Base-by-base conservation (phyloP, 2,888 invertebrate species). In the Sycophila texana region DNA sequence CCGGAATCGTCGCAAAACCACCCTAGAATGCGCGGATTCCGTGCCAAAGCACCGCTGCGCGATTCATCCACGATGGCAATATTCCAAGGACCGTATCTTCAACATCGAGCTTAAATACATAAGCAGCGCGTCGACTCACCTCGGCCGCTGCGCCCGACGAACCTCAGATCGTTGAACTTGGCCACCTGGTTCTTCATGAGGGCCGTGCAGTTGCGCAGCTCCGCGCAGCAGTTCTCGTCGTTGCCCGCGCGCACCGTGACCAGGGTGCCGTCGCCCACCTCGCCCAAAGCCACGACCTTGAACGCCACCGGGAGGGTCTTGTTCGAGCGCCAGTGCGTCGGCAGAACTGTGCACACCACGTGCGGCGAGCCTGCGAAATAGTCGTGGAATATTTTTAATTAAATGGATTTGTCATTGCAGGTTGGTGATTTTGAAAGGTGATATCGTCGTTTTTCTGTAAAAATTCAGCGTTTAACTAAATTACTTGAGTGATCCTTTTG, bases 131-230 rank as follows among this genome's bases (percentile, higher is more conserved):
- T 13, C 4, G n/a, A 39, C 95, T 95, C 92, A 99, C 99, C 99
- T 95, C 99, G 94, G 87, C 99, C 99, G 91, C 98, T 98, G 90
- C 99, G 94, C 85, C 99, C 99, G 87, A 99, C 98, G 93, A 99
- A 99, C 90, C 99, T 94, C 87, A 99, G 93, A 92, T 99, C 99
- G 91, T 98, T 98, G 92, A 99, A 99, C 92, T 98, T 98, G 85
- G 99, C 99, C 87, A 99, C 97, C 91, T 98, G 98, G 91, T 98
- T 98, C 93, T 98, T 98, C 96, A 99, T 98, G 88, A 98, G 95
- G 49, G 99, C 98, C 73, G 97, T 96, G 86, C 96, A 96, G 92
- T 99, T 99, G 88, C 98, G 92, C 85, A 99, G 91, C 91, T 99
- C 99, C 61, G 98, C 99, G 89, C 97, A 98, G 90, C 95, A 98